A percentile compares a stretch with the other conserved stretches of the same genome.
Conservation (phyloP, 2,888 invertebrate genomes). For the Trissolcus brochymenae region DNA sequence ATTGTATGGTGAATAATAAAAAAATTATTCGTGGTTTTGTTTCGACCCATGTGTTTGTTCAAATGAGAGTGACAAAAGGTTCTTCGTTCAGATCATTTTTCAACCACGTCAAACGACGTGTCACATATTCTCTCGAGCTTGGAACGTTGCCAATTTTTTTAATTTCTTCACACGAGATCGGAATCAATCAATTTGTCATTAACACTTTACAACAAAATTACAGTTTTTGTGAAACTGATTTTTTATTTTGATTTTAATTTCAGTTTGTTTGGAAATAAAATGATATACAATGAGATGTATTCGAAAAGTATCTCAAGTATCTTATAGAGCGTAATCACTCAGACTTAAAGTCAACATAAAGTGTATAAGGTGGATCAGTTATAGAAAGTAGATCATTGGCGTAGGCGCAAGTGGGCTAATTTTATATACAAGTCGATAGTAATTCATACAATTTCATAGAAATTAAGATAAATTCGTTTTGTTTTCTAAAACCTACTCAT, state of each 20-base stretch:
- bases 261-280: too few relatives aligned
- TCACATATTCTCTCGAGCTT: slow-evolving; percentile 36
- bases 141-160: slow-evolving; percentile 47
- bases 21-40: too few relatives aligned
- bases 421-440: slow-evolving; percentile 9
- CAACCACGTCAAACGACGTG: slow-evolving; percentile 45
- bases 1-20: slow-evolving; percentile 23
- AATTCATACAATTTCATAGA: slow-evolving; percentile 3
- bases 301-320: too few relatives aligned
- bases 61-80: slow-evolving; percentile 41
- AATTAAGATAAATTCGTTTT: background rate
- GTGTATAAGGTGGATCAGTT: slow-evolving; percentile 9
- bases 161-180: slow-evolving; percentile 48
- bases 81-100: slow-evolving; percentile 53
- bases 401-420: slow-evolving; percentile 14
- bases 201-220: background rate
- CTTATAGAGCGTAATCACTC: too few relatives aligned
- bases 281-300: too few relatives aligned
- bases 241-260: too few relatives aligned
- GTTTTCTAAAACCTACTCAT: background rate
- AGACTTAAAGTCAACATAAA: slow-evolving; percentile 3
- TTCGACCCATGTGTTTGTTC: too few relatives aligned
- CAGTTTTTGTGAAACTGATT: too few relatives aligned
- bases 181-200: slow-evolving; percentile 40
- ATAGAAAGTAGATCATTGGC: slow-evolving; percentile 14